These are phyloP conservation scores for Microcebus lehilahytsara DNA, from an alignment of 2,113 vertebrate species.

Conservation along the genomic window DNA sequence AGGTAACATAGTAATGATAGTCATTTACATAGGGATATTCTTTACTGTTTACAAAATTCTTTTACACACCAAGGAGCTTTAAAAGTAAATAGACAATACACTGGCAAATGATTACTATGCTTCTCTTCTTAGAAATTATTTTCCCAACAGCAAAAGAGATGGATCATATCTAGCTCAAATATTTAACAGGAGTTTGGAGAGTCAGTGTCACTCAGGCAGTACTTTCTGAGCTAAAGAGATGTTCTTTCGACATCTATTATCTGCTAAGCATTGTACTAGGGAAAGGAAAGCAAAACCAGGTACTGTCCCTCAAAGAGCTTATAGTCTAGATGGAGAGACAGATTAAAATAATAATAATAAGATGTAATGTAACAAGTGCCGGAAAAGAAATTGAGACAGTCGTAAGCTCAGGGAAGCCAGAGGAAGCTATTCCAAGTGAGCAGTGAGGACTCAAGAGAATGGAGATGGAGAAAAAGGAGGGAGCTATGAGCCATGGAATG, in stretches of 20 bases:
- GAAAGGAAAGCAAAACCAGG: background rate
- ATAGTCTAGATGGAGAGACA: background rate
- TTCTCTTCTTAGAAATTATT: background rate
- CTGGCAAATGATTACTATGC: background rate
- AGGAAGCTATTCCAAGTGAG: background rate
- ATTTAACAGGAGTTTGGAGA: background rate
- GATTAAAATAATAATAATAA: background rate
- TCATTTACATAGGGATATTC: background rate
- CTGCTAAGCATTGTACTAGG: background rate
- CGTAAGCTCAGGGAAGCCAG: background rate
- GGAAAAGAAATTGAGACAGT: background rate
- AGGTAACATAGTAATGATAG: background rate
- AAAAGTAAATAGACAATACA: background rate
- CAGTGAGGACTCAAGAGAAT: background rate
- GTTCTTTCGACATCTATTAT: background rate
- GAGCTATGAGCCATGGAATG: background rate
- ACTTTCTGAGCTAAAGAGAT: background rate
- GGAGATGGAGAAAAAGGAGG: background rate
- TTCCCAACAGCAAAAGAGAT: background rate
- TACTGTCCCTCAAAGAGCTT: background rate
- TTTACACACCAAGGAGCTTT: background rate
- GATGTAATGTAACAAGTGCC: background rate
- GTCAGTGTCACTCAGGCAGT: background rate
- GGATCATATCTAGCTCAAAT: background rate
- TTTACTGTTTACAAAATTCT: background rate